Conservation (phyloP, 2,888 invertebrate species). For the Tetragonisca angustula region DNA sequence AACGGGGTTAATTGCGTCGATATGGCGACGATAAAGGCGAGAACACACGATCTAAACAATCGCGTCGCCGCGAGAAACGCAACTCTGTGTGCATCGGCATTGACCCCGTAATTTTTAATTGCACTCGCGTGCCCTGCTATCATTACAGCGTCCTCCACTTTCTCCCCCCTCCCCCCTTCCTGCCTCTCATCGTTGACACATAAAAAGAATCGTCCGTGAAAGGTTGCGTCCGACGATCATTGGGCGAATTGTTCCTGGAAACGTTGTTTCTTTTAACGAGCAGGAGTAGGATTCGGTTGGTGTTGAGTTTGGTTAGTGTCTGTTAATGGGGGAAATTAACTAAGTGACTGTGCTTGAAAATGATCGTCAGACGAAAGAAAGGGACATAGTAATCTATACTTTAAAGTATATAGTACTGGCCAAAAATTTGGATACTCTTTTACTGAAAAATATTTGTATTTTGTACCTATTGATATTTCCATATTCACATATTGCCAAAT, state of each 20-base stretch:
- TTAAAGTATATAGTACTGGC: no score
- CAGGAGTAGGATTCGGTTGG: background rate
- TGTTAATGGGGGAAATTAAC: background rate
- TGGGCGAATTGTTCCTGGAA: background rate
- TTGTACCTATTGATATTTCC: no score
- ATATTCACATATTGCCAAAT: no score
- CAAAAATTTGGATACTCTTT: no score
- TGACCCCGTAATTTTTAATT: constrained; percentile 76
- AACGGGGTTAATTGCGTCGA: constrained; percentile 60
- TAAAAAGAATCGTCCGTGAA: constrained; percentile 13
- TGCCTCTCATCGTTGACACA: background rate
- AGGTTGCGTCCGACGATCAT: background rate
- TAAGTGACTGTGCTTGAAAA: background rate
- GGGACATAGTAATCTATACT: no score
- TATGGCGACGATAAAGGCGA: constrained; percentile 39
- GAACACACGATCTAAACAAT: constrained; percentile 6
- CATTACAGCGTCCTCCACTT: constrained; percentile 32
- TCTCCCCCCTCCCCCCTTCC: no score
- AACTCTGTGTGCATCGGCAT: constrained; percentile 20
- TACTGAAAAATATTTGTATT: no score
- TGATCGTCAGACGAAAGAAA: background rate
- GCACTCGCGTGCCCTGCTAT: constrained; percentile 66
- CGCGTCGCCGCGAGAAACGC: background rate
- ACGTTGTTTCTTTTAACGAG: constrained; percentile 13
- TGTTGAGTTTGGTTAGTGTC: background rate